Conservation (phyloP, 2,113 vertebrate species). For the Microtus pennsylvanicus region DNA sequence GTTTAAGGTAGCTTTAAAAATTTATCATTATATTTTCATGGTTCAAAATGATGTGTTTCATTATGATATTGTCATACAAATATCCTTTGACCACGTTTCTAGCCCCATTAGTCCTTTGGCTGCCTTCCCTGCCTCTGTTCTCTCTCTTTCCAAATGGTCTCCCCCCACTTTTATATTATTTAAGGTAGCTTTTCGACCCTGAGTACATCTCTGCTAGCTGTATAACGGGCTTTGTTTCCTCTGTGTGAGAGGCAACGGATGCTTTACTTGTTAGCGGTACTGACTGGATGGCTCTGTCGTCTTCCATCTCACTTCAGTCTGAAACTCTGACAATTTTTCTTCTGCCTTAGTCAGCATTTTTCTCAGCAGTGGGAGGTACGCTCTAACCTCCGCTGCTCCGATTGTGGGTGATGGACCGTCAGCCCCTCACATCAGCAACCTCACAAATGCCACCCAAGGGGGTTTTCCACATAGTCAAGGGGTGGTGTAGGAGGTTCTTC, state of each 20-base stretch:
- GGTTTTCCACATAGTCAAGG: background rate
- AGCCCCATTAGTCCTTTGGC: background rate
- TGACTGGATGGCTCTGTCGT: background rate
- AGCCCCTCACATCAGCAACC: background rate
- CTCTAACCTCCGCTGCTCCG: background rate
- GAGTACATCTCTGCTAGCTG: background rate
- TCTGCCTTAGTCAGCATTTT: background rate
- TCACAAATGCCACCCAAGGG: background rate
- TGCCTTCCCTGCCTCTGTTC: no score
- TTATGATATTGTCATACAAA: no score
- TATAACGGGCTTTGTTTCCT: conserved; percentile 30
- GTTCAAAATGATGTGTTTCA: background rate
- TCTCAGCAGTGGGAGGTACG: background rate
- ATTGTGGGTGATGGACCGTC: background rate
- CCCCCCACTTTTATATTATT: background rate
- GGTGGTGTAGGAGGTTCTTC: no score
- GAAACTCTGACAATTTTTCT: background rate
- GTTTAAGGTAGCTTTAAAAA: background rate
- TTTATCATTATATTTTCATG: background rate
- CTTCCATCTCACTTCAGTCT: background rate
- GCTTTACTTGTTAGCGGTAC: background rate
- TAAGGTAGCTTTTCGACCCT: background rate
- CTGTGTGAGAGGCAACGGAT: background rate
- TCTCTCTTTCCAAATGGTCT: background rate
- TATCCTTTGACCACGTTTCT: background rate